Evolutionary conservation across 35 echinoderm and acorn worm species (phyloP), one percentile per base, ranked within the genome.

Genomic region (Heliocidaris tuberculata): DNA sequence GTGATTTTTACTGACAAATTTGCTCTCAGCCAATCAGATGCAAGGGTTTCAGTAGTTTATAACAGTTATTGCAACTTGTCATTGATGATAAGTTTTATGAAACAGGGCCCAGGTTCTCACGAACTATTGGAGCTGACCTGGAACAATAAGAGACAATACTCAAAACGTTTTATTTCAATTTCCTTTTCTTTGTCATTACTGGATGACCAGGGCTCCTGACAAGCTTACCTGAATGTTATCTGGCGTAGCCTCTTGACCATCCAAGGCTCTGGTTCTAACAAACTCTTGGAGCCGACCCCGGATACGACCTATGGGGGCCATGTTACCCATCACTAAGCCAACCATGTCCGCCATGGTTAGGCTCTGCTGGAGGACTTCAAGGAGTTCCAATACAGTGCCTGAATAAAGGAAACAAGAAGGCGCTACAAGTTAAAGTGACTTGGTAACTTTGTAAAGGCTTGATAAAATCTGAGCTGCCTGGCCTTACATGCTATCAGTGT

Each of bases 261-360:
- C 93, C 19, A 99, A 52, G 47, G 96, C 94, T 13, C 96, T 95
- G 21, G 90, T 78, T 30, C 95, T 96, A 24, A 97, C 94, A 92
- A 97, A 97, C 29, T 85, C 59, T 11, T 93, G 48, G 19, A 97
- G 50, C 31, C 70, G 95, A 15, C 94, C 95, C 7, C 98, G 93
- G 32, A 95, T 93, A 29, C 94, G 93, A 60, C 94, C 71, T 21
- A 99, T 31, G 17, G 98, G 98, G 71, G 95, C 95, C 48, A 93
- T 95, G 90, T 96, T 95, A 48, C 98, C 98, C 21, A 95, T 59
- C 56, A 97, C 87, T 31, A 99, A 88, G 50, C 61, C 52, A 2
- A 95, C 95, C 48, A 97, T 92, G 85, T 99, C 98, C 8, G 93
- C 85, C 60, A 99, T 96, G 24, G 88, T 95, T 9, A 99, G 95